Evolutionary conservation across 1,140 invertebrate species (phyloP).

Genomic region (Ceratina australensis): DNA sequence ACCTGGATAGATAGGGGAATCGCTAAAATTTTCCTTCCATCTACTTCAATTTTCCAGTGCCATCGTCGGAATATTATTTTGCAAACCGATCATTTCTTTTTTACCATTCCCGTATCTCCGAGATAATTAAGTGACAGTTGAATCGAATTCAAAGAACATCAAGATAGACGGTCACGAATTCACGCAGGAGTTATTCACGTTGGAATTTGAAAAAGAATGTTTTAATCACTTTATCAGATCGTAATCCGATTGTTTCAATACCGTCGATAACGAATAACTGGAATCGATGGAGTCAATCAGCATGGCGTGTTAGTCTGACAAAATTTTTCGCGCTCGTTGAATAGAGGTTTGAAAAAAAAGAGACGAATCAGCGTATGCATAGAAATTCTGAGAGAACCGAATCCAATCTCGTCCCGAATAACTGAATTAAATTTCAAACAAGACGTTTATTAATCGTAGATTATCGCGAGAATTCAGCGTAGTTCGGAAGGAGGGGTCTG

Average conservation of each 20-base stretch:
- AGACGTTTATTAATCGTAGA: too few species aligned
- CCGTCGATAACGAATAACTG: conserved; percentile 12
- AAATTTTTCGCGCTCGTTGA: conserved; percentile 8
- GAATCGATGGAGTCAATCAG: background rate
- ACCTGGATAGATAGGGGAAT: background rate
- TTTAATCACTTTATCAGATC: background rate
- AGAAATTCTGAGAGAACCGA: background rate
- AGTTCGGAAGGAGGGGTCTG: too few species aligned
- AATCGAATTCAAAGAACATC: too few species aligned
- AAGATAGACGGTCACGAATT: background rate
- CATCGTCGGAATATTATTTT: conserved; percentile 1
- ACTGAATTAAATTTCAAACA: background rate
- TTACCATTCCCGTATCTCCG: too few species aligned
- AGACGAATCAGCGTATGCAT: background rate
- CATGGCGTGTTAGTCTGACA: background rate
- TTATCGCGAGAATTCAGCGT: too few species aligned
- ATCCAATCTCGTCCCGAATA: background rate
- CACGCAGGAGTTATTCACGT: too few species aligned
- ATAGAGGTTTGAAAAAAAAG: background rate
- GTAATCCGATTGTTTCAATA: background rate
- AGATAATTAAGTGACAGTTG: too few species aligned
- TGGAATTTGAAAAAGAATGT: background rate
- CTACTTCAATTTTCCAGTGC: background rate
- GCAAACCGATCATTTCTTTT: too few species aligned
- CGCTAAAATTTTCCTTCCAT: background rate